Conservation (phyloP, 2,797 vertebrate genomes). For the Macroramphosus scolopax region DNA sequence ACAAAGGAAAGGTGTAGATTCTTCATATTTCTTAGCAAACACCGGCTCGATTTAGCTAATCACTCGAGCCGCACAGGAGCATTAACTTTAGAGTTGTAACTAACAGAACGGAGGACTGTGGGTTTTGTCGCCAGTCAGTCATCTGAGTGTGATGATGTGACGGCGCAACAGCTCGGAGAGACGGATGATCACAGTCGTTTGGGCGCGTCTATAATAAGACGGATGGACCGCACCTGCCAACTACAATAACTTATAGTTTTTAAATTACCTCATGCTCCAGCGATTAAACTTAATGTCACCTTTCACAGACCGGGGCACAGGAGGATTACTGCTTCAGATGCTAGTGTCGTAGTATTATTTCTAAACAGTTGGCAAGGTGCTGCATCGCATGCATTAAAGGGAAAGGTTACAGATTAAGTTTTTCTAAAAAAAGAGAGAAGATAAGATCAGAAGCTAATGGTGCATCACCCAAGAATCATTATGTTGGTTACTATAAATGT, state of each 20-base stretch:
- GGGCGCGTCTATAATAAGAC: background rate
- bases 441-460: no score
- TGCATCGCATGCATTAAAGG: no score
- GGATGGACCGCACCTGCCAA: slow-evolving; percentile 1
- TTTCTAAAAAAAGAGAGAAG: no score
- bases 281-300: slow-evolving; percentile 12
- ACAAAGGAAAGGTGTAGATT: no score
- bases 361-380: slow-evolving; percentile 26
- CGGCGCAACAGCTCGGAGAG: background rate
- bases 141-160: background rate
- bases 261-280: slow-evolving; percentile 2
- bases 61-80: background rate
- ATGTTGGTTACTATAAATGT: no score
- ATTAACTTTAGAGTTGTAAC: no score
- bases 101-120: no score
- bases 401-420: no score
- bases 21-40: no score
- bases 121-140: no score
- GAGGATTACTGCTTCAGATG: slow-evolving; percentile 19
- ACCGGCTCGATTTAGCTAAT: background rate
- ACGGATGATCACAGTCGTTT: background rate
- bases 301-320: slow-evolving; percentile 5
- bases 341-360: slow-evolving; percentile 17
- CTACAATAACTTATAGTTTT: background rate
- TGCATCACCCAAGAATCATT: no score